Percentiles rank a stretch among this genome's conserved stretches.
Conservation (phyloP, 2,888 invertebrate species). For the Athalia circularis region DNA sequence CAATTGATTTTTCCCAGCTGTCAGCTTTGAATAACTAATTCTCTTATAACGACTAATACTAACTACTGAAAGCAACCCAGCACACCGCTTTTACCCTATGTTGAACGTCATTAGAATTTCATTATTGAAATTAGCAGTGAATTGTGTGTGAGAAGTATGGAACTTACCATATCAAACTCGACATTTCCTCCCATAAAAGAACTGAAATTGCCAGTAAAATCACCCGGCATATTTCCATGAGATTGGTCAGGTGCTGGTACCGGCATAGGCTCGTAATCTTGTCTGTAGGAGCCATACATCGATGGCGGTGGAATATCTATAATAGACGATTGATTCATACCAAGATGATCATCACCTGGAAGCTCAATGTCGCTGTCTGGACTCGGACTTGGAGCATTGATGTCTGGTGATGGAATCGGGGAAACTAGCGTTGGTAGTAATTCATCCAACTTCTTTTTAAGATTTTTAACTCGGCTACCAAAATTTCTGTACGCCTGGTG, state of each 20-base stretch:
- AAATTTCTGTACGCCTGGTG: slow-evolving; percentile 95
- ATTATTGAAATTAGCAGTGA: neutral
- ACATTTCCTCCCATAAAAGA: slow-evolving; percentile 81
- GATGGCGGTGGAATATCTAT: slow-evolving; percentile 69
- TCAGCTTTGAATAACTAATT: neutral
- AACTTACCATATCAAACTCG: slow-evolving; percentile 76
- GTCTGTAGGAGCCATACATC: slow-evolving; percentile 70
- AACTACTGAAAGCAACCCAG: too few species aligned
- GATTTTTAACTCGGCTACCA: slow-evolving; percentile 88
- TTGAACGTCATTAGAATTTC: neutral
- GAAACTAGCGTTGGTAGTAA: slow-evolving; percentile 82
- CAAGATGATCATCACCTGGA: slow-evolving; percentile 76
- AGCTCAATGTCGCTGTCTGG: slow-evolving; percentile 89
- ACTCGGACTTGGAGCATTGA: slow-evolving; percentile 85
- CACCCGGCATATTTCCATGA: slow-evolving; percentile 62
- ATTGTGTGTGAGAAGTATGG: slow-evolving; percentile 9
- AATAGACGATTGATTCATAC: slow-evolving; percentile 63
- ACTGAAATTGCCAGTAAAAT: slow-evolving; percentile 77
- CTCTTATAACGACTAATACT: too few species aligned
- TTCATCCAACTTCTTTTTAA: slow-evolving; percentile 91
- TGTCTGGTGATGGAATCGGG: slow-evolving; percentile 78
- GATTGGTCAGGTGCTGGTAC: slow-evolving; percentile 65
- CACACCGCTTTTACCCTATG: too few species aligned
- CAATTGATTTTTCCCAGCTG: slow-evolving; percentile 11
- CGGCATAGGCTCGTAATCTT: slow-evolving; percentile 69